A percentile compares a stretch with the other conserved stretches of the same genome.
Conservation (phyloP, 1,140 invertebrate genomes). For the Apis laboriosa region DNA sequence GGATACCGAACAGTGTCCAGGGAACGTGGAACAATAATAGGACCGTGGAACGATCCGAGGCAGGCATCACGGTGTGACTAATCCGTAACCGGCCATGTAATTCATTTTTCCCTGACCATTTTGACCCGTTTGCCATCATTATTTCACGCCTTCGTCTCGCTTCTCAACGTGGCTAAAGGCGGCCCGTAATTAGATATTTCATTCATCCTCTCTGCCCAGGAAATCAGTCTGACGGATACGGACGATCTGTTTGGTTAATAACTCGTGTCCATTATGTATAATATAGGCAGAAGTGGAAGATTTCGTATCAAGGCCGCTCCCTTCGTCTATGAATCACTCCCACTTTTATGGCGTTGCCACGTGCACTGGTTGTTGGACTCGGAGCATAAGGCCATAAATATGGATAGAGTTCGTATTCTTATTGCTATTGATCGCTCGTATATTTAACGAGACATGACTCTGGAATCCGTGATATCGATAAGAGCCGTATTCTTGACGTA, state of each 20-base stretch:
- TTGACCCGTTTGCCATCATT: neutral
- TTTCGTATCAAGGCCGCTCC: constrained; percentile 12
- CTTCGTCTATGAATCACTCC: constrained; percentile 7
- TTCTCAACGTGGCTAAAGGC: neutral
- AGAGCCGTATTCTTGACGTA: neutral
- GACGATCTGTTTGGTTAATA: neutral
- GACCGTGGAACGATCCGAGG: constrained; percentile 9
- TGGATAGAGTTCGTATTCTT: neutral
- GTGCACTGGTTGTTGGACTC: neutral
- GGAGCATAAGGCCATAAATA: neutral
- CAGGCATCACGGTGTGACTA: constrained; percentile 24
- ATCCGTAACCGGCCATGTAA: constrained; percentile 35
- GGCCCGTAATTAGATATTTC: neutral
- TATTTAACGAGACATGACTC: constrained; percentile 6
- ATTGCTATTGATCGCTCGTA: neutral
- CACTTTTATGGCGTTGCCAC: constrained; percentile 2
- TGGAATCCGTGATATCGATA: neutral
- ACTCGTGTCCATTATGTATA: too few species aligned
- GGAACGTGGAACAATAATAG: constrained; percentile 38
- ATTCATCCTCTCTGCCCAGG: neutral
- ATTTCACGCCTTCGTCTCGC: constrained; percentile 20
- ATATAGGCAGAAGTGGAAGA: neutral
- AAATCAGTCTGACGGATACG: neutral
- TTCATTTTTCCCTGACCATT: constrained; percentile 30
- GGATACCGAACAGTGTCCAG: constrained; percentile 27